Percentiles rank a stretch among this genome's conserved stretches.
phyloP scores from a whole-genome alignment of 2,888 invertebrate species.

The Bellardia pandia region DNA sequence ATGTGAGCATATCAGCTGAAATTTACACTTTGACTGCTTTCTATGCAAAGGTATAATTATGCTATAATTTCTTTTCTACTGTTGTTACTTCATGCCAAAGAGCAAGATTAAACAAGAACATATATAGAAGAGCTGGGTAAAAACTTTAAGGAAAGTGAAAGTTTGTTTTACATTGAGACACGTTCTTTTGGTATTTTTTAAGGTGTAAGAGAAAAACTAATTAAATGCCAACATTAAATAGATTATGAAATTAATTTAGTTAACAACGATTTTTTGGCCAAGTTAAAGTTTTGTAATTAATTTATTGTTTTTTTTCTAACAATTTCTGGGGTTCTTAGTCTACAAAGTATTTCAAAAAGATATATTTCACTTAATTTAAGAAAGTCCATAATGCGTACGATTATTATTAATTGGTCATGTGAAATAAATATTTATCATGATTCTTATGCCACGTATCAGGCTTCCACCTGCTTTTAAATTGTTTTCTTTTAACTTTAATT shows the following conservation, averaged over 20 bases:
- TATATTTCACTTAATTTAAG: too few species aligned
- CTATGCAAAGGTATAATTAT: conserved; percentile 60
- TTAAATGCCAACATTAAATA: conserved; percentile 66
- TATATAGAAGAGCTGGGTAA: background rate
- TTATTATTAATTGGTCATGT: background rate
- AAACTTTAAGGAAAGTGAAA: conserved; percentile 34
- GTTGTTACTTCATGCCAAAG: conserved; percentile 19
- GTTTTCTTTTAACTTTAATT: background rate
- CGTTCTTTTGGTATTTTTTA: conserved; percentile 34
- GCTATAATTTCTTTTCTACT: conserved; percentile 4
- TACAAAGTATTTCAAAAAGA: too few species aligned
- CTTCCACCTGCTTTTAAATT: too few species aligned
- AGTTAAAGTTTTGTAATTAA: too few species aligned
- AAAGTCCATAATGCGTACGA: background rate
- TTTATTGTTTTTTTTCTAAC: too few species aligned
- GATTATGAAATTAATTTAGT: conserved; percentile 60
- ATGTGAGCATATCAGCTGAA: conserved; percentile 71
- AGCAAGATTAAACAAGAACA: background rate
- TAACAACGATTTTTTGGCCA: background rate
- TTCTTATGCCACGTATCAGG: too few species aligned
- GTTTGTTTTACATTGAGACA: conserved; percentile 33
- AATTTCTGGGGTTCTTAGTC: too few species aligned
- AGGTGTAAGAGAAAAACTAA: conserved; percentile 64
- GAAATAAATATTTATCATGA: background rate
- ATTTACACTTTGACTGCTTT: conserved; percentile 59